phyloP scores from a whole-genome alignment of 2,113 vertebrate genomes.

The Antennarius striatus region DNA sequence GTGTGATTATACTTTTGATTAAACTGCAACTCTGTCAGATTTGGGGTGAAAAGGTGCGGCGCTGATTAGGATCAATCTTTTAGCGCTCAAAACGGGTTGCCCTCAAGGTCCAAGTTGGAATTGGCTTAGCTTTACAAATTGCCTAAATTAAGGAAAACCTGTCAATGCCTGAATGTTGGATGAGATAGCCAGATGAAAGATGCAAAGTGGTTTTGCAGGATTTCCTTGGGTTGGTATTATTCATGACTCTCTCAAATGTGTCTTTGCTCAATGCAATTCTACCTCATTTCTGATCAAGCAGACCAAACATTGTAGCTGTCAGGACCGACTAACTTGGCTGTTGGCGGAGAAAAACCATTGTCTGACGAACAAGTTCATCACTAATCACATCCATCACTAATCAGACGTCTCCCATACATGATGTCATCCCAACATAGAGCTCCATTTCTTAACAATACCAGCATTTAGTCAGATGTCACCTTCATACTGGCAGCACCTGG shows the following conservation, averaged over 20 bases:
- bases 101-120: conserved; percentile 23
- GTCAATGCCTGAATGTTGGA: background rate
- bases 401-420: too few relatives aligned
- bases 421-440: too few relatives aligned
- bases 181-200: background rate
- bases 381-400: too few relatives aligned
- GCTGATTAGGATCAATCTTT: conserved; percentile 40
- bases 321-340: too few relatives aligned
- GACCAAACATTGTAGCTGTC: background rate
- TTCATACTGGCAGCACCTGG: too few relatives aligned
- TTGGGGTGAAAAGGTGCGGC: conserved; percentile 28
- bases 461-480: too few relatives aligned
- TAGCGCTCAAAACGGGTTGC: conserved; percentile 28
- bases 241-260: conserved; percentile 32
- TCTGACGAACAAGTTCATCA: too few relatives aligned
- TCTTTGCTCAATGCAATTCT: conserved; percentile 33
- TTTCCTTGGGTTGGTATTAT: conserved; percentile 35
- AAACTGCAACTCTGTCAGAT: conserved; percentile 24
- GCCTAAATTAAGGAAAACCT: conserved; percentile 15
- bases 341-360: too few relatives aligned
- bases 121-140: conserved; percentile 25
- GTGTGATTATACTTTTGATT: conserved; percentile 43
- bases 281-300: conserved; percentile 12
- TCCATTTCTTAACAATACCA: too few relatives aligned
- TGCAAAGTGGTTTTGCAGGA: conserved; percentile 24